Conservation (phyloP, 2,113 vertebrate species). For the Coreoperca whiteheadi region DNA sequence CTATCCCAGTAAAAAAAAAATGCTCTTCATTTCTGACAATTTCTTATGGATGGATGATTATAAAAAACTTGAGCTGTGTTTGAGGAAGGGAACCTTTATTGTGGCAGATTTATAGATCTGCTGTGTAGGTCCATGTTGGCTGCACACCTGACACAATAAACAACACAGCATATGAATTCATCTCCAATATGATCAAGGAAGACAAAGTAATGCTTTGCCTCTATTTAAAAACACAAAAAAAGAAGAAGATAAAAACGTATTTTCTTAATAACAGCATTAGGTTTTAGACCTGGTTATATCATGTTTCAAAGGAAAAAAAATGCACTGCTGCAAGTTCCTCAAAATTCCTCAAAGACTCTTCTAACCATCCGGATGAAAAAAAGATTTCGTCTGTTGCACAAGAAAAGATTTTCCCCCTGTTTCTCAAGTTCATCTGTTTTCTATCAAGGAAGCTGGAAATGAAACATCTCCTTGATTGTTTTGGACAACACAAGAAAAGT, state of each 20-base stretch:
- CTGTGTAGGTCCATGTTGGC: no score
- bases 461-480: no score
- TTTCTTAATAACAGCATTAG: no score
- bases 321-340: no score
- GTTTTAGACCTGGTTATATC: no score
- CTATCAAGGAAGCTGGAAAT: background rate
- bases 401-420: background rate
- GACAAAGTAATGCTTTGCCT: background rate
- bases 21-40: background rate
- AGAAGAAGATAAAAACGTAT: background rate
- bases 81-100: background rate
- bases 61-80: background rate
- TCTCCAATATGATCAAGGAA: background rate
- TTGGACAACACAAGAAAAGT: no score
- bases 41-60: background rate
- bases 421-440: background rate
- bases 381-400: no score
- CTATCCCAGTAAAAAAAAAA: background rate
- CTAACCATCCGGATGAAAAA: no score
- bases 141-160: no score
- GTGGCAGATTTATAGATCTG: no score
- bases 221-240: background rate
- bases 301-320: background rate
- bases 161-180: no score
- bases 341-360: no score